Base-by-base conservation (phyloP, 2,113 vertebrate species). In the Leiothrix lutea region DNA sequence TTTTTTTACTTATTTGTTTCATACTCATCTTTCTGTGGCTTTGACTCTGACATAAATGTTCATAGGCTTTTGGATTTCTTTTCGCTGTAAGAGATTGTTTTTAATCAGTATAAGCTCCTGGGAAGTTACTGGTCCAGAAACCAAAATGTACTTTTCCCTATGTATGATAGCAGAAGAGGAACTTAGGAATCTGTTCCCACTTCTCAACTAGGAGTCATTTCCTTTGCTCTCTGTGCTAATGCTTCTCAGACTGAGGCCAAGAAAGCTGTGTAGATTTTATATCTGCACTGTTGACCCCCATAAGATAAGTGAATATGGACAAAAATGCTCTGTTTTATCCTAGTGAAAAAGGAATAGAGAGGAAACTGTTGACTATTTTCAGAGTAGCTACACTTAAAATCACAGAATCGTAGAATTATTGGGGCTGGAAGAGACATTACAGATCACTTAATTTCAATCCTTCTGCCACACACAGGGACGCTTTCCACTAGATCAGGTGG, bases 11-110 rank as follows among this genome's bases (percentile, higher is more conserved):
- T 80, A 11, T 29, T 69, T 93, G 71, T 66, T 97, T 97, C 78
- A 90, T 94, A 60, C 67, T 93, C 71, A 92, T 88, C 65, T 88
- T 84, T 86, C 77, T 97, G 92, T 51, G 87, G 90, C 79, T 97
- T 95, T 92, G 82, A 94, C 75, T 96, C 60, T 93, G 92, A 90
- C 71, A 78, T 90, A 96, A 97, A 93, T 91, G 66, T 96, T 97
- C 96, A 90, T 78, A 95, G 83, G 86, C 66, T 66, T 91, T 64
- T 91, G 73, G 73, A 82, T 93, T 96, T 95, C 53, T 92, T 95
- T 82, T 85, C 62, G 12, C 80, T 92, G 31, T 75, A 90, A 97
- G 65, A 1, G 1, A 31, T 83, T 92, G 66, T 42, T 79, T 74
- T 66, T 48, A 91, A 78, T 84, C 80, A 65, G 17, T 65, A 35